A percentile compares a stretch with the other conserved stretches of the same genome.
Conservation (phyloP, 2,113 vertebrate species). For the Clarias batrachus region DNA sequence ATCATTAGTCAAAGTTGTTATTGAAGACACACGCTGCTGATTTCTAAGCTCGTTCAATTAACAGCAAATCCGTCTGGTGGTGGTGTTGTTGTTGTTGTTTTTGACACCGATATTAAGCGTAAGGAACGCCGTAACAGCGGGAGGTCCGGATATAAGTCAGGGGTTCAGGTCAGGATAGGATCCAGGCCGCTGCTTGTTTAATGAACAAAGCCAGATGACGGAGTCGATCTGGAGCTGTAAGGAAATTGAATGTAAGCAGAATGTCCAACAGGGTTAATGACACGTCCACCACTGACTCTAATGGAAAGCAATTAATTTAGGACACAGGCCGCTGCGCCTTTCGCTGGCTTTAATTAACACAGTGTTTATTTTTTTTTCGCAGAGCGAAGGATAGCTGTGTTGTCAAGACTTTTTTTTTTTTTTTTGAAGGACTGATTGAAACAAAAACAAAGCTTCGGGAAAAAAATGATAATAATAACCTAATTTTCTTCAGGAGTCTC, state of each 20-base stretch:
- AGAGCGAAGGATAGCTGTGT: constrained; percentile 57
- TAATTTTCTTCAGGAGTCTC: background rate
- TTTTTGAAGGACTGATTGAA: background rate
- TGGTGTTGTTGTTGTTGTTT: constrained; percentile 59
- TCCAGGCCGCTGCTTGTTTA: constrained; percentile 76
- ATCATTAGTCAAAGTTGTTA: constrained; percentile 87
- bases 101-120: constrained; percentile 62
- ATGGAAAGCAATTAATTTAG: constrained; percentile 83
- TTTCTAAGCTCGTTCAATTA: constrained; percentile 89
- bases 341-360: constrained; percentile 78
- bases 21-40: constrained; percentile 80
- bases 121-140: constrained; percentile 66
- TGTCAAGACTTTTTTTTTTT: constrained; percentile 10
- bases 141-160: constrained; percentile 71
- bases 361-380: constrained; percentile 70
- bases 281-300: constrained; percentile 75
- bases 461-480: constrained; percentile 5
- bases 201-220: constrained; percentile 72
- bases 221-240: constrained; percentile 66
- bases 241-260: constrained; percentile 81
- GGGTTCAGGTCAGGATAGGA: constrained; percentile 73
- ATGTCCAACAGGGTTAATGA: constrained; percentile 80
- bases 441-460: background rate
- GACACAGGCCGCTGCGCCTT: constrained; percentile 80
- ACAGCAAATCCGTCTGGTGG: constrained; percentile 74